Base-by-base conservation (phyloP, 1,140 invertebrate species). In the Eumeta japonica region DNA sequence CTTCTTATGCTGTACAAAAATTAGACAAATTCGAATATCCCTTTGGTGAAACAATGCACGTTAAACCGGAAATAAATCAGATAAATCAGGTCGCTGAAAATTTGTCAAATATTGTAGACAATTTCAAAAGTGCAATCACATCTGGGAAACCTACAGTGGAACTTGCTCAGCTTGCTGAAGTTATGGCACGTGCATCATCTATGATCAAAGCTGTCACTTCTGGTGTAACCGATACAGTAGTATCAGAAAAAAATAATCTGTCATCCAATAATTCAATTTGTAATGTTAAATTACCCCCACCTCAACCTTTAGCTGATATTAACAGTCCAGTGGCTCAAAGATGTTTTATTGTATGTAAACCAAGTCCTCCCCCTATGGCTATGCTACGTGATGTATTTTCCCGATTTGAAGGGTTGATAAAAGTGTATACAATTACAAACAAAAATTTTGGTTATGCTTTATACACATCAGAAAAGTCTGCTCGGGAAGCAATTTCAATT, bases 381-480 rank as follows among this genome's bases (percentile, higher is more conserved):
- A 83, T 88, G n/a, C 78, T 97, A 59, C 85, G 86, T 55, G 92
- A 96, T 71, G 83, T 89, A 1, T 97, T 97, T 62, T 89, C 88
- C 52, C 82, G 92, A 51, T 96, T 95, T 79, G 92, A 92, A n/a
- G 86, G 90, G 60, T 77, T 97, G 1, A 94, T 95, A 46, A 90
- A 94, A 64, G 89, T 94, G 2, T 93, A 91, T 53, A 83, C 94
- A 62, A 75, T 95, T 41, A 85, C 85, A 37, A 90, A 92, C 58
- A 89, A 89, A 74, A 92, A 87, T 54, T 94, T 90, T 75, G 92
- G 92, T 0, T 97, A 94, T 72, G 92, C 89, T 0, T 92, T 92
- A 58, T 97, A 91, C 76, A 88, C 89, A 2, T 83, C 76, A 17
- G 79, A 81, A 28, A 83, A 85, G 18, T 84, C 87, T 47, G 92